Evolutionary conservation across 92 coral and sea anemone genomes (phyloP).

Genomic region (Epizoanthus illoricatus): DNA sequence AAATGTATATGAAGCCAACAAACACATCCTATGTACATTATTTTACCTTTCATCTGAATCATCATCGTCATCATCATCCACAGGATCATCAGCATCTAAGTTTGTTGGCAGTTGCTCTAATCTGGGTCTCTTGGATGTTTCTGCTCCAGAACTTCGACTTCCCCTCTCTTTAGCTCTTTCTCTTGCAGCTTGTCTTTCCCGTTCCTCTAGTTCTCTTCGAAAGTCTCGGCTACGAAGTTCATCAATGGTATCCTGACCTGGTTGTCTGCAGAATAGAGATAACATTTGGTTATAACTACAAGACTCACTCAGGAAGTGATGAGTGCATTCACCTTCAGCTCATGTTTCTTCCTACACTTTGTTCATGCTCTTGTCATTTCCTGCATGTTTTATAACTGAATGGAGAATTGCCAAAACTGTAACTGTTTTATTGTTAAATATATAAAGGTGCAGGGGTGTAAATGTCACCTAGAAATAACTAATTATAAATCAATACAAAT

Average conservation of each 20-base stretch:
- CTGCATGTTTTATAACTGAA: no score
- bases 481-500: no score
- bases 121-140: slow-evolving; percentile 85
- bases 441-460: no score
- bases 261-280: slow-evolving; percentile 56
- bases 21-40: neutral
- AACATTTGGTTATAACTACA: no score
- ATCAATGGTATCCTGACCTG: slow-evolving; percentile 94
- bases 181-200: slow-evolving; percentile 89
- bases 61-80: slow-evolving; percentile 93
- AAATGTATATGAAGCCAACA: no score
- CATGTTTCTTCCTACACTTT: no score
- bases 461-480: no score
- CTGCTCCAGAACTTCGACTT: slow-evolving; percentile 69
- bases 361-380: no score
- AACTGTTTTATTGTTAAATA: no score
- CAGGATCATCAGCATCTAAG: slow-evolving; percentile 99
- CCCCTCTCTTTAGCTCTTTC: slow-evolving; percentile 90
- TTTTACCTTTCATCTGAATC: slow-evolving; percentile 88
- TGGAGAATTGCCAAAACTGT: no score
- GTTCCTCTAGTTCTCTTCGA: slow-evolving; percentile 92
- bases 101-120: slow-evolving; percentile 84
- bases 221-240: slow-evolving; percentile 91
- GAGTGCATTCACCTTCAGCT: no score
- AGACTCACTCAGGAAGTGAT: no score